These are phyloP conservation scores for Drosophila seclusa DNA, from an alignment of 2,888 invertebrate genomes.

Conservation along the genomic window DNA sequence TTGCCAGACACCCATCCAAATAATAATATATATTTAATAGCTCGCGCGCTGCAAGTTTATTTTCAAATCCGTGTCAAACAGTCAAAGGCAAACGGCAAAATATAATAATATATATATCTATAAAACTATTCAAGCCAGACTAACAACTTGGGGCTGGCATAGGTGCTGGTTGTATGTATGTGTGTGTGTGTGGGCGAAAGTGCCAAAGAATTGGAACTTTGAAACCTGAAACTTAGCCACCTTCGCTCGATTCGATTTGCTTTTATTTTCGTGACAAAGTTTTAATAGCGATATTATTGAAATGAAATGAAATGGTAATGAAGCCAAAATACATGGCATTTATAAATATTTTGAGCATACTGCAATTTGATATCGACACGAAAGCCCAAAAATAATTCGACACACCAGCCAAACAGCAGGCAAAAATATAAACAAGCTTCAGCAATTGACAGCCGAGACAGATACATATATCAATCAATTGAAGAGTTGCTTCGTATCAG, in stretches of 20 bases:
- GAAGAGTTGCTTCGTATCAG: background rate
- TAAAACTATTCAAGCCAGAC: conserved; percentile 49
- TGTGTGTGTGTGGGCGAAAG: conserved; percentile 28
- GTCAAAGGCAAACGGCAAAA: conserved; percentile 31
- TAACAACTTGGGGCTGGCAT: background rate
- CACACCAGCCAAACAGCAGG: conserved; percentile 32
- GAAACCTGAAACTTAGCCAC: conserved; percentile 50
- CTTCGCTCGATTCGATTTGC: conserved; percentile 43
- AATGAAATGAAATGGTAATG: conserved; percentile 78
- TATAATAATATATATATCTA: conserved; percentile 58
- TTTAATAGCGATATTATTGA: conserved; percentile 80
- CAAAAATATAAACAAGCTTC: conserved; percentile 34
- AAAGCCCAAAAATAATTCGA: conserved; percentile 49
- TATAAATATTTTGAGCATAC: conserved; percentile 52
- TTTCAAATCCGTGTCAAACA: conserved; percentile 72
- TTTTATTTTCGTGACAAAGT: conserved; percentile 79
- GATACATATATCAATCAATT: conserved; percentile 24
- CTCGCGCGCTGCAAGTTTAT: conserved; percentile 48
- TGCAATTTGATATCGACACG: conserved; percentile 59
- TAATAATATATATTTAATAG: conserved; percentile 55
- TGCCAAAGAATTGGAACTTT: conserved; percentile 52
- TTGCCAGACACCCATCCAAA: background rate
- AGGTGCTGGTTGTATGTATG: background rate
- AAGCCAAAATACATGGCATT: conserved; percentile 66
- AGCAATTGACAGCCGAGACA: conserved; percentile 15